These are phyloP conservation scores for Zapornia atra DNA, from an alignment of 2,113 vertebrate genomes.

Conservation along the genomic window DNA sequence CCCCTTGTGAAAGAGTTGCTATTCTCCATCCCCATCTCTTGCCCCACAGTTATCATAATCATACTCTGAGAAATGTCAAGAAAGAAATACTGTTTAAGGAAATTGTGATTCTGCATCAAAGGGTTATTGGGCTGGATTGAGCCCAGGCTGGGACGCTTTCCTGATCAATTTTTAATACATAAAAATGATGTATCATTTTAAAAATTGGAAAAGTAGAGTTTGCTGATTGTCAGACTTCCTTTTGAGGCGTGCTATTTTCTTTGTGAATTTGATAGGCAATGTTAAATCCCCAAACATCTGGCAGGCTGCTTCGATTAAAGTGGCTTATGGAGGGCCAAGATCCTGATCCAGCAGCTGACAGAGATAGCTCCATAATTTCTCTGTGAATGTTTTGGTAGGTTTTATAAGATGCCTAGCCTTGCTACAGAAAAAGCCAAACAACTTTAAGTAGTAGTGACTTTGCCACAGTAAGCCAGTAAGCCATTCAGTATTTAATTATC, in stretches of 20 bases:
- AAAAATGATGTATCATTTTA: neutral
- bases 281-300: neutral
- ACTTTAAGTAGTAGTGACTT: neutral
- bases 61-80: neutral
- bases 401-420: neutral
- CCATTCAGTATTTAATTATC: neutral
- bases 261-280: neutral
- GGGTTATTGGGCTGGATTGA: neutral
- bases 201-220: neutral
- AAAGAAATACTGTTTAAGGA: neutral
- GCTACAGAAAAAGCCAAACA: neutral
- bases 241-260: neutral
- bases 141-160: neutral
- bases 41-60: neutral
- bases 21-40: neutral
- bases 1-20: neutral
- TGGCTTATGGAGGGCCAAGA: neutral
- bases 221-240: neutral
- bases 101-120: neutral
- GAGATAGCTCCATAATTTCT: neutral
- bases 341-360: neutral
- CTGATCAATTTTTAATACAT: neutral
- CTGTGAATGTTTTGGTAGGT: neutral
- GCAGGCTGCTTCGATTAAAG: neutral
- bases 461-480: neutral